Evolutionary conservation across 1,140 invertebrate species (phyloP).

Genomic region (Maconellicoccus hirsutus): DNA sequence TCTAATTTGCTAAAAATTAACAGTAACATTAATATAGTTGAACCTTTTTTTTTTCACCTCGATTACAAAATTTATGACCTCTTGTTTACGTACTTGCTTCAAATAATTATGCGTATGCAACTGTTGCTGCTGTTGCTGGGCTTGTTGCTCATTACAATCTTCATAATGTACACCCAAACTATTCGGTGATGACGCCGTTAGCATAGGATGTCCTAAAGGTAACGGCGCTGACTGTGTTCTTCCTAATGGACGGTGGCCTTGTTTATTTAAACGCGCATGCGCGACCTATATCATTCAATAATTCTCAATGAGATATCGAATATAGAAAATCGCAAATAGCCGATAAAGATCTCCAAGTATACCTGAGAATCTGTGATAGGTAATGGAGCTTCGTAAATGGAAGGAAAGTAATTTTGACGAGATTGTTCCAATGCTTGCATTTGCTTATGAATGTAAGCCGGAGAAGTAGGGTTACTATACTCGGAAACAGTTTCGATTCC

Average conservation of each 20-base stretch:
- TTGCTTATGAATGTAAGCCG: constrained; percentile 46
- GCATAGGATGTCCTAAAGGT: constrained; percentile 85
- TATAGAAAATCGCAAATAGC: not conserved
- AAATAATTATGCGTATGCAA: constrained; percentile 49
- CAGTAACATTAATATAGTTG: not conserved
- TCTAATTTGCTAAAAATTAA: constrained; percentile 58
- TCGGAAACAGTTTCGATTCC: constrained; percentile 31
- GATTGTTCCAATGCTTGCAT: constrained; percentile 46
- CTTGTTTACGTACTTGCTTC: constrained; percentile 39
- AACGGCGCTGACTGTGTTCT: constrained; percentile 87
- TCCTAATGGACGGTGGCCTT: constrained; percentile 65
- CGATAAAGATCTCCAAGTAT: not conserved
- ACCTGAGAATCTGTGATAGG: constrained; percentile 51
- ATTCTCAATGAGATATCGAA: not conserved
- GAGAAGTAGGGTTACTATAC: constrained; percentile 38
- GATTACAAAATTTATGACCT: not conserved
- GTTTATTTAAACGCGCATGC: constrained; percentile 60
- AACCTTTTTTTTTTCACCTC: not conserved
- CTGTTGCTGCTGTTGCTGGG: constrained; percentile 46
- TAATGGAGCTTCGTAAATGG: constrained; percentile 28
- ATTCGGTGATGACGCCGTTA: constrained; percentile 42
- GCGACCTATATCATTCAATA: constrained; percentile 26
- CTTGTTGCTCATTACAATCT: constrained; percentile 40
- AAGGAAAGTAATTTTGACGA: constrained; percentile 26
- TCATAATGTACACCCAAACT: constrained; percentile 45